A percentile compares a stretch with the other conserved stretches of the same genome.
These are phyloP conservation scores for Linurgus olivaceus DNA, from an alignment of 2,797 vertebrate genomes.

Conservation along the genomic window DNA sequence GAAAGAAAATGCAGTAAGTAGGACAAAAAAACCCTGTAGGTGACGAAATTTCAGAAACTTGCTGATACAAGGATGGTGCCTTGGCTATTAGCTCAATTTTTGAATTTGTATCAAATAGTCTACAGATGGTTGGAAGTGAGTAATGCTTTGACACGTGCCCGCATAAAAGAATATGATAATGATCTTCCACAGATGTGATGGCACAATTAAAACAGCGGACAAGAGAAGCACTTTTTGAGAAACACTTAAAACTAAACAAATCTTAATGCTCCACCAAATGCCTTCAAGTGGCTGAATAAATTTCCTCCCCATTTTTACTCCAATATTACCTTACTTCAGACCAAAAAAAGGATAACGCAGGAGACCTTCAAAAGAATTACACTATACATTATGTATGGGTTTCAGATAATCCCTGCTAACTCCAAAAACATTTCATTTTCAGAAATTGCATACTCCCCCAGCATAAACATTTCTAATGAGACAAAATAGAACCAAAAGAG, in stretches of 20 bases:
- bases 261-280: neutral
- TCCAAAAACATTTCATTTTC: slow-evolving; percentile 45
- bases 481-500: slow-evolving; percentile 29
- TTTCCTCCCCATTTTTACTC: slow-evolving; percentile 1
- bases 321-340: neutral
- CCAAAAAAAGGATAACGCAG: neutral
- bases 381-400: slow-evolving; percentile 21
- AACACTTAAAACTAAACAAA: slow-evolving; percentile 25
- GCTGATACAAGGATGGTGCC: neutral
- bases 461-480: slow-evolving; percentile 43
- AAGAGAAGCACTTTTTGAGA: slow-evolving; percentile 15
- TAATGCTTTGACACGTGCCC: neutral
- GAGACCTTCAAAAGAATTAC: slow-evolving; percentile 16
- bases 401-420: slow-evolving; percentile 33
- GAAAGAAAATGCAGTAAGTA: slow-evolving; percentile 39
- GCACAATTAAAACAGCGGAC: neutral
- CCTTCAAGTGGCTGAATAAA: slow-evolving; percentile 29
- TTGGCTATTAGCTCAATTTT: neutral
- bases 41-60: slow-evolving; percentile 4
- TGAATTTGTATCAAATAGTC: neutral
- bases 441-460: slow-evolving; percentile 28
- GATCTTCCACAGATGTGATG: slow-evolving; percentile 20
- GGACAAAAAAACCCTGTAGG: slow-evolving; percentile 48
- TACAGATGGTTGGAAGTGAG: neutral
- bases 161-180: slow-evolving; percentile 17